Conservation (phyloP, 2,888 invertebrate species). For the Drosophila anomelani region DNA sequence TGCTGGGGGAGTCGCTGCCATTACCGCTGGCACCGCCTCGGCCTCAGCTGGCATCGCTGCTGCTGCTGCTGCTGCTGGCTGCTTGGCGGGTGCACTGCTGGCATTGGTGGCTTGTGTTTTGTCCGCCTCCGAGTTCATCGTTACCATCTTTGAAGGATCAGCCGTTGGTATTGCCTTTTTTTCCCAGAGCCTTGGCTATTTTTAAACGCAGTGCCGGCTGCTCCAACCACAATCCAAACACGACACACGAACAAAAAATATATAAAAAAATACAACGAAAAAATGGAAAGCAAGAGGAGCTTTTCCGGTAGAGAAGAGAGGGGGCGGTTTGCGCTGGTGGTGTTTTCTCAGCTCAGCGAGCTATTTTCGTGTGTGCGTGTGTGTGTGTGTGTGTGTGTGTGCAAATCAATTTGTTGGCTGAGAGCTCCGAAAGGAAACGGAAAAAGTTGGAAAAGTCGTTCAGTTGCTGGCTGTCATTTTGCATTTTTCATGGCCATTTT, state of each 20-base stretch:
- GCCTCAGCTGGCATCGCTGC: conserved; percentile 57
- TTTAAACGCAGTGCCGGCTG: conserved; percentile 44
- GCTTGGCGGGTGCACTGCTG: conserved; percentile 64
- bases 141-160: conserved; percentile 82
- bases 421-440: conserved; percentile 5
- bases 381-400: conserved; percentile 12
- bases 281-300: not conserved
- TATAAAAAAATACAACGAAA: not conserved
- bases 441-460: conserved; percentile 6
- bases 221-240: not conserved
- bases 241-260: not conserved
- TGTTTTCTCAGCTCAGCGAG: conserved; percentile 21
- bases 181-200: conserved; percentile 44
- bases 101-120: conserved; percentile 81
- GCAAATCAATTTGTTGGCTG: conserved; percentile 27
- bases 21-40: conserved; percentile 6
- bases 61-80: conserved; percentile 45
- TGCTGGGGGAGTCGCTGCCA: not conserved
- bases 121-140: conserved; percentile 85
- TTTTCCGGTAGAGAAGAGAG: conserved; percentile 4
- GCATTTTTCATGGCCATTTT: conserved; percentile 12
- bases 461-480: conserved; percentile 30
- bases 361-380: conserved; percentile 35
- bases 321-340: not conserved
- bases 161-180: conserved; percentile 7